Evolutionary conservation across 1,140 invertebrate species (phyloP).

Genomic region (Diuraphis noxia): DNA sequence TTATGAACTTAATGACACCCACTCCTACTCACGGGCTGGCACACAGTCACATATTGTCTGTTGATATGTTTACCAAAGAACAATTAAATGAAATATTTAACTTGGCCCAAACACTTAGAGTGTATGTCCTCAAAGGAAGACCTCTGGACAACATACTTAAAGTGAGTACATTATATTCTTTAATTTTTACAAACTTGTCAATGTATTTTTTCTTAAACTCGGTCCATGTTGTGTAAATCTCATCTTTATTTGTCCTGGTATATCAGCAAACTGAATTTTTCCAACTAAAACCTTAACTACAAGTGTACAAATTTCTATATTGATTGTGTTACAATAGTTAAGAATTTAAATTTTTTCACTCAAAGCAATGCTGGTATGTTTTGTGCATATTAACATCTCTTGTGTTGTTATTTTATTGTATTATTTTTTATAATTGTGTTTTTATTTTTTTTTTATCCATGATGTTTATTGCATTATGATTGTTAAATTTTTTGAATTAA

Average conservation of each 20-base stretch:
- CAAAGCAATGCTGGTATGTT: background rate
- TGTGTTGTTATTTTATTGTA: background rate
- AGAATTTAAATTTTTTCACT: too few species aligned
- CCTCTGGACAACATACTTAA: constrained; percentile 82
- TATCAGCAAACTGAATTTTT: background rate
- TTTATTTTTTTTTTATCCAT: background rate
- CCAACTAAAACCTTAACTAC: background rate
- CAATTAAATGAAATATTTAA: constrained; percentile 93
- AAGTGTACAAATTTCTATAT: too few species aligned
- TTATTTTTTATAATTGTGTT: background rate
- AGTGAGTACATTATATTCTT: constrained; percentile 60
- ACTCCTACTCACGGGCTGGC: constrained; percentile 65
- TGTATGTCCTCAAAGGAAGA: constrained; percentile 80
- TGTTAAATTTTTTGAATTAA: too few species aligned
- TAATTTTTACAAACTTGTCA: too few species aligned
- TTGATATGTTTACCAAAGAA: constrained; percentile 86
- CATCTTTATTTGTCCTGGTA: background rate
- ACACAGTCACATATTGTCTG: constrained; percentile 82
- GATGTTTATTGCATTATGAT: too few species aligned
- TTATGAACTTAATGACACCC: constrained; percentile 52
- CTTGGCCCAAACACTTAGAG: constrained; percentile 82
- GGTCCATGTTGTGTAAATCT: background rate
- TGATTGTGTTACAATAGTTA: too few species aligned
- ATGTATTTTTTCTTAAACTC: background rate
- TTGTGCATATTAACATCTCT: background rate